phyloP scores from a whole-genome alignment of 2,888 invertebrate species.

The Dilophus febrilis region DNA sequence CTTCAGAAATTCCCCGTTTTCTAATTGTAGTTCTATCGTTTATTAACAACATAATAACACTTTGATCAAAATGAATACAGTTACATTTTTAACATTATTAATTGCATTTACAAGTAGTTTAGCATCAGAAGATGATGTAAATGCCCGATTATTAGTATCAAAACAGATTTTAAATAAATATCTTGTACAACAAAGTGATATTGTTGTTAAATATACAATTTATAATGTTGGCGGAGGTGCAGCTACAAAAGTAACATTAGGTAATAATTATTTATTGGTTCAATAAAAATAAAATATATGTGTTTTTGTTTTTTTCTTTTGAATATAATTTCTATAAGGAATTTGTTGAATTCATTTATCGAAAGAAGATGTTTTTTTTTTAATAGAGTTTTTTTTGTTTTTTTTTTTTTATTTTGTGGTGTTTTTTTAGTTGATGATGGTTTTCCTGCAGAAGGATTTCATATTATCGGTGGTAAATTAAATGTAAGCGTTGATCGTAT shows the following conservation, averaged over 20 bases:
- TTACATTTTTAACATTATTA: no score
- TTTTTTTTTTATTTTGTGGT: neutral
- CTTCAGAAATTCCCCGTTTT: no score
- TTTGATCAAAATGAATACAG: no score
- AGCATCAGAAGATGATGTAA: conserved; percentile 41
- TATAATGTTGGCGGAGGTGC: conserved; percentile 86
- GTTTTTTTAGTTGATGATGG: conserved; percentile 69
- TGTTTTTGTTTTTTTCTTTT: neutral
- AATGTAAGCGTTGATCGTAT: conserved; percentile 73
- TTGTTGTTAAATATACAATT: conserved; percentile 85
- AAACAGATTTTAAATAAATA: conserved; percentile 93
- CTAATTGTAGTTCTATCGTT: no score
- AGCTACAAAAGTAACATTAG: conserved; percentile 70
- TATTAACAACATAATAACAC: no score
- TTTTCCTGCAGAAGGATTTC: conserved; percentile 84
- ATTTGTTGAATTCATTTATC: no score
- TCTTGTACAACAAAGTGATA: conserved; percentile 90
- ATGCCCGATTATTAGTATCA: conserved; percentile 71
- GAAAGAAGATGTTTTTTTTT: neutral
- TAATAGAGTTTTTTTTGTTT: neutral
- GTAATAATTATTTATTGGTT: neutral
- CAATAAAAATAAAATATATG: neutral
- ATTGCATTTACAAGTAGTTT: no score
- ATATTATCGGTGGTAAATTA: conserved; percentile 73
- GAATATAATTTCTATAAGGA: no score